A percentile compares a stretch with the other conserved stretches of the same genome.
These are phyloP conservation scores for Drosophila prolongata DNA, from an alignment of 2,888 invertebrate species.

Conservation along the genomic window DNA sequence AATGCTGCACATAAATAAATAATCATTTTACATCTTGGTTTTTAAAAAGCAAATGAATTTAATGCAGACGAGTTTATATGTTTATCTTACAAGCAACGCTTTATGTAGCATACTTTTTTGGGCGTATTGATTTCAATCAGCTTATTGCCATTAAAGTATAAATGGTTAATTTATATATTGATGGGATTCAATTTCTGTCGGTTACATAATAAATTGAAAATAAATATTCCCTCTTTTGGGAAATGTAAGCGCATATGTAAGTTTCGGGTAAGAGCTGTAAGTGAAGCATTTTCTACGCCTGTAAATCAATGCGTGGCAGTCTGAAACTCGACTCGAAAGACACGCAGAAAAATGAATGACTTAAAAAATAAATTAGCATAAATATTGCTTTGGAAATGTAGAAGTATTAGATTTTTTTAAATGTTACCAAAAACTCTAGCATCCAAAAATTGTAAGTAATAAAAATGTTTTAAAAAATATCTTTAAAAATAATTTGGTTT, in stretches of 20 bases:
- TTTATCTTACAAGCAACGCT: not conserved
- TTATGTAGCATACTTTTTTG: conserved; percentile 12
- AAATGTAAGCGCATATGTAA: conserved; percentile 13
- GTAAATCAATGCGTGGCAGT: conserved; percentile 64
- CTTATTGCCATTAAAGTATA: conserved; percentile 13
- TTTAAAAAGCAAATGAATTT: no score
- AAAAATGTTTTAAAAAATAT: no score
- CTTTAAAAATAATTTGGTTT: no score
- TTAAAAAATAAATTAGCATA: not conserved
- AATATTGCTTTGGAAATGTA: no score
- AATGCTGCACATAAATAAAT: not conserved
- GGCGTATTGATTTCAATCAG: conserved; percentile 8
- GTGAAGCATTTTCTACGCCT: conserved; percentile 47
- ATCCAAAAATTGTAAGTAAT: no score
- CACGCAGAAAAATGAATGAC: not conserved
- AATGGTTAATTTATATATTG: conserved; percentile 24
- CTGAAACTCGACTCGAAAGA: not conserved
- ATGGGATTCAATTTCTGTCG: not conserved
- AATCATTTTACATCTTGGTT: not conserved
- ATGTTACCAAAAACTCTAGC: no score
- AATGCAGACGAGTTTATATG: not conserved
- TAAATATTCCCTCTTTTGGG: conserved; percentile 27
- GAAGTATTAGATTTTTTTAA: no score
- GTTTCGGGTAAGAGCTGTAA: conserved; percentile 14
- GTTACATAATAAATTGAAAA: conserved; percentile 31